A percentile compares a stretch with the other conserved stretches of the same genome.
phyloP scores from a whole-genome alignment of 30 jellyfish, hydroid and myxozoan species.

The Turritopsis rubra region DNA sequence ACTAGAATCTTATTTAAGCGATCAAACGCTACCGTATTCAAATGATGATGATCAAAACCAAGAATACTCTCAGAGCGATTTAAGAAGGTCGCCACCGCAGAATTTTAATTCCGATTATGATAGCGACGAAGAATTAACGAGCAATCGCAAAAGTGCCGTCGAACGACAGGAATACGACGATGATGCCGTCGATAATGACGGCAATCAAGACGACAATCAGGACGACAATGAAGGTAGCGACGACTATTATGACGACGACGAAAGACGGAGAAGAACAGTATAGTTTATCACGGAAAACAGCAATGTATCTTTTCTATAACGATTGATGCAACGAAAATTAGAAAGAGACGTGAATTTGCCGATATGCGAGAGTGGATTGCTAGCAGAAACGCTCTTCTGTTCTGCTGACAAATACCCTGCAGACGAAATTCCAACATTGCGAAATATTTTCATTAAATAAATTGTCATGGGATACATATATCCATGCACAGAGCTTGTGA shows the following conservation, averaged over 20 bases:
- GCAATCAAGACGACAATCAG: not conserved
- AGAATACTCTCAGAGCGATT: not conserved
- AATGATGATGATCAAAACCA: not conserved
- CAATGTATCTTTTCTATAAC: no score
- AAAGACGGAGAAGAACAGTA: constrained; percentile 7
- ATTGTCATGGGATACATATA: no score
- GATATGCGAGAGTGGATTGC: not conserved
- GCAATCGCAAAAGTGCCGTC: constrained; percentile 7
- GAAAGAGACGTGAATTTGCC: not conserved
- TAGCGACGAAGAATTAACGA: not conserved
- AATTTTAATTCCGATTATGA: not conserved
- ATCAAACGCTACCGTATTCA: constrained; percentile 3
- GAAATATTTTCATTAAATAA: not conserved
- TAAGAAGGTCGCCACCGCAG: not conserved
- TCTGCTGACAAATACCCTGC: no score
- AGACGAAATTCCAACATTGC: not conserved
- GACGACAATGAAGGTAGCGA: constrained; percentile 9
- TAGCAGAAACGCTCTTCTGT: no score
- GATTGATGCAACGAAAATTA: not conserved
- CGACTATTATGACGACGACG: constrained; percentile 13
- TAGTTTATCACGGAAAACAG: not conserved
- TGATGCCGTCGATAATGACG: constrained; percentile 25
- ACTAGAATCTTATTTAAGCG: constrained; percentile 2
- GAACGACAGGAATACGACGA: constrained; percentile 17
- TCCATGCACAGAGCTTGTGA: no score